Evolutionary conservation across 2,888 invertebrate species (phyloP), one percentile per base, ranked within the genome.

Genomic region (Atethmia centrago): DNA sequence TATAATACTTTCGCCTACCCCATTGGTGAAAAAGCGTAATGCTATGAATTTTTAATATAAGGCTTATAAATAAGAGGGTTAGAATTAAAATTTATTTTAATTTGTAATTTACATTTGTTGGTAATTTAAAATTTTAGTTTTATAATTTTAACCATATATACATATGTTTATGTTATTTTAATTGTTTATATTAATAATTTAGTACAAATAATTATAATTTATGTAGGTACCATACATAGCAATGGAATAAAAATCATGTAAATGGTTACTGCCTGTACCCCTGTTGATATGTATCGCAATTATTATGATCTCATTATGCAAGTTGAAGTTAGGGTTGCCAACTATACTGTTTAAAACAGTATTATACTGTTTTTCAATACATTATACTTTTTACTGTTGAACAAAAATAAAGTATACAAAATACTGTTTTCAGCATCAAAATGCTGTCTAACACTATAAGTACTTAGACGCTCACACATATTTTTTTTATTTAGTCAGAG

Each of bases 181-280:
- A n/a, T n/a, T n/a, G n/a, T n/a, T n/a, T n/a, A n/a, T 80, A 10
- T 55, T 71, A 53, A 72, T 76, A 42, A 31, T 81, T 79, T 70
- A 82, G 51, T 77, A 59, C 16, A 64, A 59, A 51, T 75, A 42
- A 59, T 19, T 47, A 36, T 81, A 40, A 55, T 64, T 49, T 55
- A 55, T 51, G 31, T n/a, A n/a, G n/a, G n/a, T 69, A 51, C 0
- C 45, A 64, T n/a, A n/a, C n/a, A 51, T 82, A n/a, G 65, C n/a
- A 66, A 77, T 62, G 19, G 19, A 66, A 69, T 56, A 69, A 1
- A 69, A 66, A 47, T 61, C 7, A 47, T 79, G 51, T 65, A 28
- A 47, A 28, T 56, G 25, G 28, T 62, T 31, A 65, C 25, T 56
- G 36, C 36, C 16, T 31, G 12, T 65, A 45, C 55, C 36, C 36